phyloP scores from a whole-genome alignment of 2,888 invertebrate species.

The Aporophyla lueneburgensis region DNA sequence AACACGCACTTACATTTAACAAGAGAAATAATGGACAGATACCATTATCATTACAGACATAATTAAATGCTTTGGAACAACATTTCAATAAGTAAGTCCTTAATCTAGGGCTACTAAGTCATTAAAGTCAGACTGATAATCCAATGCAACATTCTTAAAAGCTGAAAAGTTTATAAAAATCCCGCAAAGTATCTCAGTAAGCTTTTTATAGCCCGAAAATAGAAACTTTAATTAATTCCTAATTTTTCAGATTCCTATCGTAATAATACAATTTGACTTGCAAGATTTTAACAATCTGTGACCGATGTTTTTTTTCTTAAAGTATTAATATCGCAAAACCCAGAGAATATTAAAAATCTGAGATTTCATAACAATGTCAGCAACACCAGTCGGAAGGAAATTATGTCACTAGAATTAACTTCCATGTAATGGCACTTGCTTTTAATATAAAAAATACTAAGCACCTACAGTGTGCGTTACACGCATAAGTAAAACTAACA shows the following conservation, averaged over 20 bases:
- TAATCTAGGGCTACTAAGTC: conserved; percentile 50
- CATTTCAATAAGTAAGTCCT: conserved; percentile 56
- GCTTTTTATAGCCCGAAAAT: conserved; percentile 39
- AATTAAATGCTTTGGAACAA: conserved; percentile 83
- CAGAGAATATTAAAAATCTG: conserved; percentile 69
- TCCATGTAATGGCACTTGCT: conserved; percentile 83
- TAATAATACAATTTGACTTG: conserved; percentile 67
- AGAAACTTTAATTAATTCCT: conserved; percentile 49
- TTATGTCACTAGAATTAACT: conserved; percentile 75
- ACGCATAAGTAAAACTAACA: conserved; percentile 77
- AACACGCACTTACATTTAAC: conserved; percentile 62
- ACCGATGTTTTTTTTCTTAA: conserved; percentile 57
- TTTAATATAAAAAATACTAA: conserved; percentile 76
- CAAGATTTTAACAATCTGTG: conserved; percentile 63
- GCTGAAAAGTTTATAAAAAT: conserved; percentile 12
- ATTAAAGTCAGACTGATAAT: conserved; percentile 39
- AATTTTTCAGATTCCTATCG: conserved; percentile 56
- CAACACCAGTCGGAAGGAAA: conserved; percentile 79
- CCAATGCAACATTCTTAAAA: conserved; percentile 13
- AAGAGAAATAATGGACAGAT: conserved; percentile 68
- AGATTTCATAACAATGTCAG: conserved; percentile 76
- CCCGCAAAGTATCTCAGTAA: conserved; percentile 20
- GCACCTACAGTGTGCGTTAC: conserved; percentile 80
- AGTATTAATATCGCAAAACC: conserved; percentile 64
- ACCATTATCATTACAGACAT: conserved; percentile 49